Conservation (phyloP, 30 jellyfish, hydroid and myxozoan genomes). For the Euphysa ruthae region DNA sequence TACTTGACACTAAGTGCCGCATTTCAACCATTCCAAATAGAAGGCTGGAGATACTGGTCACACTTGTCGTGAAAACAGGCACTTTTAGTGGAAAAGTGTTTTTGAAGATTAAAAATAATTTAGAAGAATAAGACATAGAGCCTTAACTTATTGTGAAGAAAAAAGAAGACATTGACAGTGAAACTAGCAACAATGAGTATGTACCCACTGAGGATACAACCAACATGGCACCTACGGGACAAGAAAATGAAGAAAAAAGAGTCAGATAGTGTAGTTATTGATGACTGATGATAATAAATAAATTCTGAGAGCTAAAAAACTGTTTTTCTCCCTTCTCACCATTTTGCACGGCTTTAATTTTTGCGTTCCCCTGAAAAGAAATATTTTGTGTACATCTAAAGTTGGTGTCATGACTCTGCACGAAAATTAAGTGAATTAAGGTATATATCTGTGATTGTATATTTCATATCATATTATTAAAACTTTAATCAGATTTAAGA, state of each 20-base stretch:
- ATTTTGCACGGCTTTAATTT: background rate
- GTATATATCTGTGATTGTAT: no score
- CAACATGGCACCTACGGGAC: background rate
- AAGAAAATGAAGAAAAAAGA: background rate
- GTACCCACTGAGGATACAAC: background rate
- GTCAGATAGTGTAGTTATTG: background rate
- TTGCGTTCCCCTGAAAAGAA: no score
- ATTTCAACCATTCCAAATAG: background rate
- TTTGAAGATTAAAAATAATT: background rate
- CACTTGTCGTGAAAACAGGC: constrained; percentile 1
- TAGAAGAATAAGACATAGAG: background rate
- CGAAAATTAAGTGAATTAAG: no score
- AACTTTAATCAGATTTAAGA: no score
- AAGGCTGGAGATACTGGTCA: constrained; percentile 3
- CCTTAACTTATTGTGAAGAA: background rate
- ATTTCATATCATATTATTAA: no score
- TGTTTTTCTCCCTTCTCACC: background rate
- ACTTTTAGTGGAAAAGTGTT: background rate
- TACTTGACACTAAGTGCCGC: background rate
- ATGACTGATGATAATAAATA: background rate
- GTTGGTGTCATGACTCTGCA: no score
- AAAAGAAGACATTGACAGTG: background rate
- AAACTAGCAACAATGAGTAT: constrained; percentile 3
- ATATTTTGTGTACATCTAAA: no score
- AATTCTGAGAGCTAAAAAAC: background rate